Base-by-base conservation (phyloP, 2,797 vertebrate species). In the Erithacus rubecula region DNA sequence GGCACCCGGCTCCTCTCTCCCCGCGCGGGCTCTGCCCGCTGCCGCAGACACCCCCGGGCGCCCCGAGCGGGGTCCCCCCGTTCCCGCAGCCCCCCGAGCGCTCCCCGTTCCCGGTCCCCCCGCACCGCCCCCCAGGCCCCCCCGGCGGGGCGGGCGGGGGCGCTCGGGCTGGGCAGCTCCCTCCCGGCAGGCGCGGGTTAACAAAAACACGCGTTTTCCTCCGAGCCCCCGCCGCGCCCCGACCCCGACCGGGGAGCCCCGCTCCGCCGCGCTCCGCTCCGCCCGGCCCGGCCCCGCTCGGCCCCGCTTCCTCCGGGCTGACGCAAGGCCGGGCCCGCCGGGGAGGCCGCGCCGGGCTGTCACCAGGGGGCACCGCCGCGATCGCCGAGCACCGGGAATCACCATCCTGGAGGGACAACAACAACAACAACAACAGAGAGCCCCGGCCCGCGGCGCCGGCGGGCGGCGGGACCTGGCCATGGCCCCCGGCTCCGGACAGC, bases 341-440 rank as follows among this genome's bases (percentile, higher is more conserved):
- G 78, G 63, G 60, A 49, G 59, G 76, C 58, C 64, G 43, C 67
- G 46, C 58, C 68, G 56, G 96, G 96, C 94, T 64, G 53, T 65
- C 87, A 75, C 86, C 63, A 67, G 63, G 77, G 46, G 86, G 77
- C 67, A 59, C 64, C 76, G 65, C 71, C 64, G 58, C 63, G 72
- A 76, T 71, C 64, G 72, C 51, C 58, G 72, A 62, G 10, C 71
- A 24, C 60, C 68, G 55, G 68, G 82, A 85, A 85, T 76, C 82
- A 85, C 82, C 82, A 68, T 85, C 82, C 82, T 59, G 82, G 82
- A 85, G 82, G 82, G 82, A 84, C 71, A 84, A 84, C 82, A 84
- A 84, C 82, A 84, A 83, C 68, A 83, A 84, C 82, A 85, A 85
- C 71, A 63, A 85, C 62, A 74, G 41, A 92, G 65, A 70, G 88